Evolutionary conservation across 2,888 invertebrate genomes (phyloP), one percentile per base, ranked within the genome.

Genomic region (Ichneumoninae sp.): DNA sequence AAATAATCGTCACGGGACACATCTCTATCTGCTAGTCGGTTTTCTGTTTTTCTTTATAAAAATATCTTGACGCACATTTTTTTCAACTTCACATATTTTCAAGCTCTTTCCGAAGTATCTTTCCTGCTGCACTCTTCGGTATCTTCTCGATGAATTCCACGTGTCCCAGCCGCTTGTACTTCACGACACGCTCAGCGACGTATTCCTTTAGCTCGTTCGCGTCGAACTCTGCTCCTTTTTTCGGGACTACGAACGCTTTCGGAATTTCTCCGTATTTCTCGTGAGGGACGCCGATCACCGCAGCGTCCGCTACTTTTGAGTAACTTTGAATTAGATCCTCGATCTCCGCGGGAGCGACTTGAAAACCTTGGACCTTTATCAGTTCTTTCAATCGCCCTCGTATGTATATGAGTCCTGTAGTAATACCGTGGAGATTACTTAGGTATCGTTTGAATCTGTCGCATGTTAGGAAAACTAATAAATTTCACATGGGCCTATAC

Each of bases 291-390:
- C 97, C 98, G 74, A 98, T 95, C 0, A 98, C 98, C 0, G 97
- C 98, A 0, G 96, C 97, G 88, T 98, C 98, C 10, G 94, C 93
- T 0, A 98, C 95, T 26, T 95, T 95, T 0, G 97, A 96, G 91
- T 97, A 96, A 71, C 95, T 94, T 74, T 96, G 95, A 2, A 97
- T 91, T 3, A 97, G 91, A 81, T 95, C 95, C 92, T 98, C 98
- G 65, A 98, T 92, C 93, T 98, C 98, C 0, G 97, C 97, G n/a
- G 98, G 98, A 7, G 98, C 96, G 7, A 98, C 98, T 95, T 96
- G 90, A 94, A 96, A 1, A 95, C 96, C 93, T 95, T 95, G 94
- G 80, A 97, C 97, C 94, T 98, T 98, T 83, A 98, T 98, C 52
- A 98, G 94, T 91, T 98, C 98, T 91, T 98, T 98, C 69, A 96